A percentile compares a stretch with the other conserved stretches of the same genome.
Evolutionary conservation across 1,140 invertebrate genomes (phyloP).

Genomic region (Anastrepha ludens): DNA sequence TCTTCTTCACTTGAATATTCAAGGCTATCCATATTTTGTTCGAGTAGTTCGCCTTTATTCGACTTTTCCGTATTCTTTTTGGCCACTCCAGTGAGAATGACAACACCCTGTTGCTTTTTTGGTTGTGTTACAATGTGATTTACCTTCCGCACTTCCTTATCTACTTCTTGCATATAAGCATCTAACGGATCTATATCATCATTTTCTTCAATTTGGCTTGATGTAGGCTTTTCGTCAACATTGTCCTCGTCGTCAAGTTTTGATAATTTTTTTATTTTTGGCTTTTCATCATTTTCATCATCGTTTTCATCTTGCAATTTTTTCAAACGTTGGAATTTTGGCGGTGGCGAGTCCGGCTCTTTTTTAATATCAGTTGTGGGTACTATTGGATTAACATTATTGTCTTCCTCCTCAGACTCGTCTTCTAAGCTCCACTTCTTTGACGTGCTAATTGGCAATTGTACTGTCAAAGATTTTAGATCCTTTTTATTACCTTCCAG

Average conservation of each 20-base stretch:
- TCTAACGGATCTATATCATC: conserved; percentile 96
- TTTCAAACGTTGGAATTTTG: conserved; percentile 73
- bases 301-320: conserved; percentile 76
- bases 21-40: conserved; percentile 97
- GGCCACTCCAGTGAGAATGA: conserved; percentile 92
- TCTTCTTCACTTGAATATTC: conserved; percentile 99
- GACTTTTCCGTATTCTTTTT: conserved; percentile 86
- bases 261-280: conserved; percentile 75
- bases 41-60: conserved; percentile 93
- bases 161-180: conserved; percentile 93
- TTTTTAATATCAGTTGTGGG: conserved; percentile 61
- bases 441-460: conserved; percentile 73
- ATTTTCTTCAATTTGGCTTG: conserved; percentile 74
- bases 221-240: conserved; percentile 69
- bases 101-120: conserved; percentile 76
- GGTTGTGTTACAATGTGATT: conserved; percentile 80
- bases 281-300: conserved; percentile 76
- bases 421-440: conserved; percentile 96
- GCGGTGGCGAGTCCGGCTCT: conserved; percentile 65
- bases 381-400: conserved; percentile 60
- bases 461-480: conserved; percentile 65
- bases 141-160: conserved; percentile 92
- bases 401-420: conserved; percentile 85
- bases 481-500: conserved; percentile 86
- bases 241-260: conserved; percentile 75